These are phyloP conservation scores for Pseudochaenichthys georgianus DNA, from an alignment of 2,797 vertebrate species.

Conservation along the genomic window DNA sequence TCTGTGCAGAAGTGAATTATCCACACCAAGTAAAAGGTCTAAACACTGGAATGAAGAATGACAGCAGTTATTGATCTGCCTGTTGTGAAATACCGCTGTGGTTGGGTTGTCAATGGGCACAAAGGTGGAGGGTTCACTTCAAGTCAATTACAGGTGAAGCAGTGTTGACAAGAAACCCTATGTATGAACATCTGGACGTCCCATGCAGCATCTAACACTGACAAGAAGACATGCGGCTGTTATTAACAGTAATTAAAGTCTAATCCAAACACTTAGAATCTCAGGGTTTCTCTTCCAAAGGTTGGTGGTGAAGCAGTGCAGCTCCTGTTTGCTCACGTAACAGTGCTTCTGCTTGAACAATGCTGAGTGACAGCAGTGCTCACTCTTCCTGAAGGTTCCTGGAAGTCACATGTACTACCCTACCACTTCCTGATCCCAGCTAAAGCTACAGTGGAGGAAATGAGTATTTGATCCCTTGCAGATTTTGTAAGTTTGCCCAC, in stretches of 20 bases:
- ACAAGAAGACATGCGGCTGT: constrained; percentile 15
- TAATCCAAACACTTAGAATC: constrained; percentile 27
- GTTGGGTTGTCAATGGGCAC: constrained; percentile 39
- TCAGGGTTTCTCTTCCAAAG: constrained; percentile 8
- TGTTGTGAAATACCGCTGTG: constrained; percentile 66
- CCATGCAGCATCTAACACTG: constrained; percentile 5
- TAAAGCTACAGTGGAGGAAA: constrained; percentile 10
- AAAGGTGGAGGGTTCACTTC: constrained; percentile 27
- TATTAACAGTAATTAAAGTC: constrained; percentile 30
- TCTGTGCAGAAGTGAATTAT: constrained; percentile 17
- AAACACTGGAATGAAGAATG: constrained; percentile 61
- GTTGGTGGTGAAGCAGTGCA: constrained; percentile 21
- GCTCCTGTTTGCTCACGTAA: constrained; percentile 51
- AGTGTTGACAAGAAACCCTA: not conserved
- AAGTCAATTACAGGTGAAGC: constrained; percentile 28
- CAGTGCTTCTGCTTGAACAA: constrained; percentile 35
- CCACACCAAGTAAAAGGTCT: constrained; percentile 7
- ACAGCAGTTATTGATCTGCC: constrained; percentile 70
- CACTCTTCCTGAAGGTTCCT: constrained; percentile 60
- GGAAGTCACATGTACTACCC: constrained; percentile 51
- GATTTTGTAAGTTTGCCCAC: too few species aligned
- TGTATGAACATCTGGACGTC: constrained; percentile 22
- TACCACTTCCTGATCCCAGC: constrained; percentile 41
- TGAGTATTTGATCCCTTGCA: too few species aligned
- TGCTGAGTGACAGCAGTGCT: constrained; percentile 59